Base-by-base conservation (phyloP, 2,113 vertebrate genomes). In the Garra rufa region DNA sequence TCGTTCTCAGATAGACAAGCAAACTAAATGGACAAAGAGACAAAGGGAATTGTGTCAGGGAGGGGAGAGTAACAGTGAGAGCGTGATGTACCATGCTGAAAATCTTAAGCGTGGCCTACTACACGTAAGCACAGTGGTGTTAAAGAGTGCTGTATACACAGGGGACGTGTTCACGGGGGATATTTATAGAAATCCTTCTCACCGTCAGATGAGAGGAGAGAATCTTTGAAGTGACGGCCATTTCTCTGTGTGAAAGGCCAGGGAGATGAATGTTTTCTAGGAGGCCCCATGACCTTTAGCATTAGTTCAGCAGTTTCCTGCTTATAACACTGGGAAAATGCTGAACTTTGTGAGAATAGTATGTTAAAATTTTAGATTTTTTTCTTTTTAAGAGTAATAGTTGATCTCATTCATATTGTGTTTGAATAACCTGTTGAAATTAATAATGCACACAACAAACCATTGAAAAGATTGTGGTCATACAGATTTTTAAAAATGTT, bases 161-260 rank as follows among this genome's bases (percentile, higher is more conserved):
- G 19, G 75, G 44, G 65, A 67, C 5, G 69, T 63, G 61, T 73
- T 44, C 52, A 65, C 19, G 26, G 41, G n/a, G 71, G 50, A 43
- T 87, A 82, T 78, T 85, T 73, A 85, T 85, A 82, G 86, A 87
- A 52, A 24, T 44, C 19, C 77, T 61, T 28, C 52, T 82, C 41
- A 77, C 61, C 11, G 43, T 78, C 63, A 85, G 65, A 80, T 67
- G 26, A 75, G 55, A 55, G 30, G 26, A 84, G 41, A 55, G 61
- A 61, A 38, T 55, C 28, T 61, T 52, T 61, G 21, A 65, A 43
- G 71, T 85, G 86, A 87, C 50, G 73, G 73, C 11, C 17, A 59
- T 87, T 67, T 69, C 3, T 84, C 41, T n/a, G 50, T 55, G 38
- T 46, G 28, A 85, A 85, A 82, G 78, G 50, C 73, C 43, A 85